Conservation (phyloP, 2,888 invertebrate species). For the Drosophila pseudotalamancana region DNA sequence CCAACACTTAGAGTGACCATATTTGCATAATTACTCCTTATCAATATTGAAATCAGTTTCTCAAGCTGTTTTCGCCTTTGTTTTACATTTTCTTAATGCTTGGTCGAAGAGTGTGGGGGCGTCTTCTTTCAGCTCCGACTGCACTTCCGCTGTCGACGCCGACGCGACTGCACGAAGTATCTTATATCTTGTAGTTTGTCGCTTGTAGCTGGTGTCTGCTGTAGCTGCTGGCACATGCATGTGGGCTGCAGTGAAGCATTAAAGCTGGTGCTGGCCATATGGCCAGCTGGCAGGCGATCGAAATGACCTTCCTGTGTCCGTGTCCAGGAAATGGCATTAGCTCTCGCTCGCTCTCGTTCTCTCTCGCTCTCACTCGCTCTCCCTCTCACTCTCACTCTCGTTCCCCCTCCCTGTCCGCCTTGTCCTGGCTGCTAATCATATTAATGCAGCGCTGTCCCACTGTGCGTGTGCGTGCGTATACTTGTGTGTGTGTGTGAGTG, state of each 20-base stretch:
- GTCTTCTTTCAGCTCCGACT: slow-evolving; percentile 22
- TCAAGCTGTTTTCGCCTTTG: slow-evolving; percentile 13
- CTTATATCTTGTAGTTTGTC: slow-evolving; percentile 26
- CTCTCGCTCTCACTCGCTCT: not conserved
- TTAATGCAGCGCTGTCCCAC: slow-evolving; percentile 64
- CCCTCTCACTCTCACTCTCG: slow-evolving; percentile 6
- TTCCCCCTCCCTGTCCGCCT: not conserved
- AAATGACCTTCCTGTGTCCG: slow-evolving; percentile 59
- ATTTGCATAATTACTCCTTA: slow-evolving; percentile 51
- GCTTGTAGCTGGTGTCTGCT: slow-evolving; percentile 30
- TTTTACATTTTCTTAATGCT: not conserved
- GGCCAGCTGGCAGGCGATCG: slow-evolving; percentile 54
- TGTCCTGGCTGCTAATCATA: slow-evolving; percentile 64
- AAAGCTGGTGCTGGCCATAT: slow-evolving; percentile 50
- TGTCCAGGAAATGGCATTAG: slow-evolving; percentile 73
- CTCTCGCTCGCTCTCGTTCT: slow-evolving; percentile 13
- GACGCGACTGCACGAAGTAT: slow-evolving; percentile 41
- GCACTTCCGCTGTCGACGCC: slow-evolving; percentile 68
- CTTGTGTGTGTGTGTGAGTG: slow-evolving; percentile 23
- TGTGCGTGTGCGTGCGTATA: slow-evolving; percentile 19
- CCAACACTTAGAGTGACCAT: slow-evolving; percentile 16
- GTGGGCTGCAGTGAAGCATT: slow-evolving; percentile 42
- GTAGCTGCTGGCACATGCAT: slow-evolving; percentile 38
- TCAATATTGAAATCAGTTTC: slow-evolving; percentile 32
- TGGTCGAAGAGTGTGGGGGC: slow-evolving; percentile 30